Evolutionary conservation across 2,113 vertebrate genomes (phyloP).

Genomic region (Gallinago undulata): DNA sequence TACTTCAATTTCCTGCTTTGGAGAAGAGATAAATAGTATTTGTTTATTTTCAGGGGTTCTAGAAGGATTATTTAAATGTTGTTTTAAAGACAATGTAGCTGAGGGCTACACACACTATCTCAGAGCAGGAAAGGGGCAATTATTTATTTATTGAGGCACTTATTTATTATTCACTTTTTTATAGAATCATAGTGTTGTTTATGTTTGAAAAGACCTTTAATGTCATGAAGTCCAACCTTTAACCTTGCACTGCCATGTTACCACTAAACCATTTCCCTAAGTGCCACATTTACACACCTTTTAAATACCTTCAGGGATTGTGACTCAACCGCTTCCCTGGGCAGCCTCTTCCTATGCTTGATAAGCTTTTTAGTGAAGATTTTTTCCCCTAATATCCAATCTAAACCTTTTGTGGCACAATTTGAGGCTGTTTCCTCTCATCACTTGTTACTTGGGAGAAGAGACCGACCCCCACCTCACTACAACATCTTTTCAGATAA

Average conservation of each 20-base stretch:
- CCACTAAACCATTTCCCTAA: not conserved
- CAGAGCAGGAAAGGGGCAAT: not conserved
- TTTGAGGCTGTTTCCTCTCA: not conserved
- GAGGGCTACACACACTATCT: not conserved
- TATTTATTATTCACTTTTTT: not conserved
- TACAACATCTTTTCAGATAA: not conserved
- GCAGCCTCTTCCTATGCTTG: not conserved
- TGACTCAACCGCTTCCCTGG: not conserved
- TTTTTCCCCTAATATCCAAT: not conserved
- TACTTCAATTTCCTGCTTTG: constrained; percentile 42
- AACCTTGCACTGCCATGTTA: not conserved
- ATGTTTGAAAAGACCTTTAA: not conserved
- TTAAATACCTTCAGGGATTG: not conserved
- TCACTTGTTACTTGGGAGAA: not conserved
- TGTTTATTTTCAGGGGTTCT: constrained; percentile 4
- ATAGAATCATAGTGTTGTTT: not conserved
- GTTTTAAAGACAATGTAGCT: not conserved
- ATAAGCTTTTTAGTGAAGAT: not conserved
- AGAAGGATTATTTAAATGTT: not conserved
- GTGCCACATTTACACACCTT: not conserved
- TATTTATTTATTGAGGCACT: not conserved
- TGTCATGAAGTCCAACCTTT: not conserved
- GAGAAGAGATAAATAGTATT: constrained; percentile 4
- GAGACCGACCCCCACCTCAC: not conserved
- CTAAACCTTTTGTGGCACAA: not conserved